Conservation (phyloP, 2,797 vertebrate genomes). For the Crocidura indochinensis region DNA sequence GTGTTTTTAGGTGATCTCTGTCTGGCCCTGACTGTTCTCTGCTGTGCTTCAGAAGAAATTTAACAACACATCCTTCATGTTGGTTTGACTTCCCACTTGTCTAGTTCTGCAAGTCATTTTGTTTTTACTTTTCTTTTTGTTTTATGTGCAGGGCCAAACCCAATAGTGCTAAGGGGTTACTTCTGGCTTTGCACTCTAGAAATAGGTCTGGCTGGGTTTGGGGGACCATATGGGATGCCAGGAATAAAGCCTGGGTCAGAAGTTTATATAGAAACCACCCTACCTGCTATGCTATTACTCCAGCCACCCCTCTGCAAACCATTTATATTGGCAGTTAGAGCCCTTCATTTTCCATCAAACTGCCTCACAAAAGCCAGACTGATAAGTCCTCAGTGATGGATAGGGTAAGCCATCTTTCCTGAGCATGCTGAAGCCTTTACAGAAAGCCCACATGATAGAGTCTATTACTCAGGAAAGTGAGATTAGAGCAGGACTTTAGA, state of each 20-base stretch:
- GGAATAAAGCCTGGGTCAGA: too few species aligned
- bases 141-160: too few species aligned
- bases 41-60: background rate
- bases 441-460: background rate
- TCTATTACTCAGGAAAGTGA: slow-evolving; percentile 44
- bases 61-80: slow-evolving; percentile 29
- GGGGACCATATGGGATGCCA: too few species aligned
- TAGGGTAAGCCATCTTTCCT: background rate
- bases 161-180: too few species aligned
- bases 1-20: slow-evolving; percentile 47
- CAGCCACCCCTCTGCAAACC: background rate
- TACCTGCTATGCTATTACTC: too few species aligned
- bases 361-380: slow-evolving; percentile 42
- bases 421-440: slow-evolving; percentile 47
- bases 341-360: background rate
- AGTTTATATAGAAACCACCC: too few species aligned
- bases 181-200: too few species aligned
- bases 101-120: background rate
- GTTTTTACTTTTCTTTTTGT: too few species aligned
- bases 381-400: slow-evolving; percentile 22
- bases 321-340: background rate
- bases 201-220: too few species aligned
- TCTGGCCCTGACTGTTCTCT: slow-evolving; percentile 64
- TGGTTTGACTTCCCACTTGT: slow-evolving; percentile 43
- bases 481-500: slow-evolving; percentile 57